Conservation (phyloP, 2,797 vertebrate genomes). For the Siniperca scherzeri region DNA sequence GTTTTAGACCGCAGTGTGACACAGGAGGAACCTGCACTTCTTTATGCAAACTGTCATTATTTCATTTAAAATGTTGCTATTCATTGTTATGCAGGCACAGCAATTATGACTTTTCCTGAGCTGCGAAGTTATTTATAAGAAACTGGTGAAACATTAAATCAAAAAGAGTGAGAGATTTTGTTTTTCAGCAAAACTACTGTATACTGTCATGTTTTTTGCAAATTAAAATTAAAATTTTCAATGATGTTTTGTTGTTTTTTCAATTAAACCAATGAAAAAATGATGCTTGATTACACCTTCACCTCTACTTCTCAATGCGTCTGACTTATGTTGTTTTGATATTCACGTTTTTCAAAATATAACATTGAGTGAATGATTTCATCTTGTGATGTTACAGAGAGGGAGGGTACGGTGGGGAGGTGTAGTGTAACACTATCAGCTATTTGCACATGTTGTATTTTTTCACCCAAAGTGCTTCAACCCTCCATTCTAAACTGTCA, state of each 20-base stretch:
- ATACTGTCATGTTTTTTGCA: slow-evolving; percentile 32
- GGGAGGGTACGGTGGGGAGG: slow-evolving; percentile 43
- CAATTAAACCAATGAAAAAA: background rate
- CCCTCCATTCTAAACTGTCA: slow-evolving; percentile 19
- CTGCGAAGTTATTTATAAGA: background rate
- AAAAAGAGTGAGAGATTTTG: background rate
- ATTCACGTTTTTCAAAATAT: slow-evolving; percentile 8
- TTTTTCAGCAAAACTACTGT: slow-evolving; percentile 30
- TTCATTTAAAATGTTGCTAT: background rate
- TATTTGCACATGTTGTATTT: slow-evolving; percentile 59
- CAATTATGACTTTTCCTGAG: background rate
- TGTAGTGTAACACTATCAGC: slow-evolving; percentile 70
- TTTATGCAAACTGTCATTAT: background rate
- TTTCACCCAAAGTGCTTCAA: background rate
- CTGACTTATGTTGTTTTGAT: background rate
- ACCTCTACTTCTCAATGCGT: background rate
- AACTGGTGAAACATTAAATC: background rate
- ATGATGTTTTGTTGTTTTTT: slow-evolving; percentile 3
- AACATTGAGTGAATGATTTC: background rate
- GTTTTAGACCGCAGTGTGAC: slow-evolving; percentile 60
- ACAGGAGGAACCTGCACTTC: slow-evolving; percentile 12
- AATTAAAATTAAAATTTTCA: slow-evolving; percentile 28
- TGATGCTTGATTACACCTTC: background rate
- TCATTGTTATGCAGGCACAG: background rate
- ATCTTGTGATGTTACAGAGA: background rate